Conservation (phyloP, 2,113 vertebrate species). For the Phainopepla nitens region DNA sequence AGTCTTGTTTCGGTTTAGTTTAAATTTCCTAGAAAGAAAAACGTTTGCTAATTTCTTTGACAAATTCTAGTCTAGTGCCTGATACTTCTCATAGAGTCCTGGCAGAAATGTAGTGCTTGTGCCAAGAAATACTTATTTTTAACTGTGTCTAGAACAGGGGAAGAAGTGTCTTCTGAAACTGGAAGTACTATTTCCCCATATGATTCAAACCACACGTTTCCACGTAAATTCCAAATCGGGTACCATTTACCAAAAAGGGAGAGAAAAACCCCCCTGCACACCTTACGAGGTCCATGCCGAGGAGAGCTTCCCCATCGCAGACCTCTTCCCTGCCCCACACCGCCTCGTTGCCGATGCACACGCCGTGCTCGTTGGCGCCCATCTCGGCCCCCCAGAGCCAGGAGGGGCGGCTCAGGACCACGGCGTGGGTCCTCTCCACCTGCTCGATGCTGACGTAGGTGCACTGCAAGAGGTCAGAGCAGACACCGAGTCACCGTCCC, state of each 20-base stretch:
- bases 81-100: background rate
- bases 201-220: too few species aligned
- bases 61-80: background rate
- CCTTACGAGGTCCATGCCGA: conserved; percentile 98
- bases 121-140: background rate
- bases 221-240: too few species aligned
- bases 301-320: conserved; percentile 81
- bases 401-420: conserved; percentile 90
- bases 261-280: background rate
- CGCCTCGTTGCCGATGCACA: conserved; percentile 96
- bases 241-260: background rate
- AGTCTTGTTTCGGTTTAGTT: background rate
- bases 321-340: conserved; percentile 88
- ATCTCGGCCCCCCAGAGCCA: conserved; percentile 99
- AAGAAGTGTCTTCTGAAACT: rapidly evolving
- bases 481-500: background rate
- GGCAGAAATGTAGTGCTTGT: background rate
- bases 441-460: conserved; percentile 90
- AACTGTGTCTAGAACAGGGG: background rate
- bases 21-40: background rate
- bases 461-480: conserved; percentile 75
- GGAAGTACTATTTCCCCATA: background rate
- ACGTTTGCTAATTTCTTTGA: background rate
- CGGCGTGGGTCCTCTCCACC: conserved; percentile 77
- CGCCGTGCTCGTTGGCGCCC: conserved; percentile 93